Percentiles rank a stretch among this genome's conserved stretches.
Conservation (phyloP, 2,113 vertebrate species). For the Zosterops borbonicus region DNA sequence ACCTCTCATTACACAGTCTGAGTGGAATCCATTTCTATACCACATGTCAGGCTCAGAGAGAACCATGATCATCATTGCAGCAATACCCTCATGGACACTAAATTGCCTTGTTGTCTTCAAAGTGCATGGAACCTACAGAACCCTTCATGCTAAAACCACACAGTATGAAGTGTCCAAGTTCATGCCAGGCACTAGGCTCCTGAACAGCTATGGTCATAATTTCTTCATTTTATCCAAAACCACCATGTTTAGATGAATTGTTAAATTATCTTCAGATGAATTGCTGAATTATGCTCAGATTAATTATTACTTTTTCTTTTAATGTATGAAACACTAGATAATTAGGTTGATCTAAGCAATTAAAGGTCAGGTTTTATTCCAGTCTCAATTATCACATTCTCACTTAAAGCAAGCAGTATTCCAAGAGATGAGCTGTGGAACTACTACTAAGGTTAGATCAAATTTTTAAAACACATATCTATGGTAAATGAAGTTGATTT, state of each 20-base stretch:
- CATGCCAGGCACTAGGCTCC: neutral
- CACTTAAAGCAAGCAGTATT: conserved; percentile 6
- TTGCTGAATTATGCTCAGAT: neutral
- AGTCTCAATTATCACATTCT: conserved; percentile 11
- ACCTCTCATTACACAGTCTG: neutral
- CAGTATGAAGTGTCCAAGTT: neutral
- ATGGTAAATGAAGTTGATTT: conserved; percentile 22
- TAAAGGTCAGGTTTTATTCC: conserved; percentile 21
- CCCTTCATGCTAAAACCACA: neutral
- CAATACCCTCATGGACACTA: neutral
- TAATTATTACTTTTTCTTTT: neutral
- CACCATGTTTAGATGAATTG: neutral
- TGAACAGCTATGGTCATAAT: neutral
- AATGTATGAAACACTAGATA: neutral
- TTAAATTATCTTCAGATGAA: neutral
- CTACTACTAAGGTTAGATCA: neutral
- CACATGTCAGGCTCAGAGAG: neutral
- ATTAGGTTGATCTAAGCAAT: neutral
- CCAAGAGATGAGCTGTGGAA: conserved; percentile 20
- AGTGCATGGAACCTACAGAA: neutral
- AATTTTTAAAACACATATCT: conserved; percentile 13
- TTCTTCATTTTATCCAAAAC: neutral
- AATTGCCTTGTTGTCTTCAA: neutral
- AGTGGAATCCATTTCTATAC: neutral
- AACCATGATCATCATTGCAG: rapidly evolving